A percentile compares a stretch with the other conserved stretches of the same genome.
Conservation (phyloP, 1,140 invertebrate genomes). For the Pygmarrhopalites habei region DNA sequence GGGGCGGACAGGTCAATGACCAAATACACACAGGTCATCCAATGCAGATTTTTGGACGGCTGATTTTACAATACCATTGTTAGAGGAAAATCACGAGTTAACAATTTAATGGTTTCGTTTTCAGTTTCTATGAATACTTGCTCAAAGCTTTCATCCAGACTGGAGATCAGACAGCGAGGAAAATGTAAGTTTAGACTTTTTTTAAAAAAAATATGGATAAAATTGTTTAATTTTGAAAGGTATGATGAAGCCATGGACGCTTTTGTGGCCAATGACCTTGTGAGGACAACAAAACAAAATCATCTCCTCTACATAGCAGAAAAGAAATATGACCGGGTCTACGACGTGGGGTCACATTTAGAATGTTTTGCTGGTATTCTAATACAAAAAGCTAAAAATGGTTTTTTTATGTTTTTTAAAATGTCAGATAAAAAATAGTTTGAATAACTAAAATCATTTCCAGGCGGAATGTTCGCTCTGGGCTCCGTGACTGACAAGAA, state of each 20-base stretch:
- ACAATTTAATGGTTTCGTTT: constrained; percentile 33
- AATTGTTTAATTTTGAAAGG: too few relatives aligned
- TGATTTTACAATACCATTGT: too few relatives aligned
- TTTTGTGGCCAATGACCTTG: constrained; percentile 31
- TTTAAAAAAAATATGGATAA: too few relatives aligned
- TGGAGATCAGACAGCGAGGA: constrained; percentile 61
- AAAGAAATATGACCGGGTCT: not conserved
- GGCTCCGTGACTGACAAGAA: constrained; percentile 27
- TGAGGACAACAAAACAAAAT: constrained; percentile 24
- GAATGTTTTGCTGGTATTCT: constrained; percentile 37
- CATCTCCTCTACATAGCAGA: constrained; percentile 35
- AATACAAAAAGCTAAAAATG: too few relatives aligned
- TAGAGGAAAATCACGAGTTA: not conserved
- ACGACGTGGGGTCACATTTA: constrained; percentile 27
- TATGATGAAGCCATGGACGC: constrained; percentile 53
- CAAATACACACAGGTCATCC: too few relatives aligned
- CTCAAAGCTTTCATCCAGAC: constrained; percentile 54
- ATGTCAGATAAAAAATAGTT: too few relatives aligned
- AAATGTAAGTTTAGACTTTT: too few relatives aligned
- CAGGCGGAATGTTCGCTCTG: constrained; percentile 39
- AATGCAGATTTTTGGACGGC: too few relatives aligned
- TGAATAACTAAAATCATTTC: too few relatives aligned
- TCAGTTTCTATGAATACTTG: constrained; percentile 61
- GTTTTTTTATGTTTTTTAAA: too few relatives aligned
- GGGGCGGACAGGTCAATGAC: too few relatives aligned